Base-by-base conservation (phyloP, 1,140 invertebrate species). In the Oedothorax gibbosus region DNA sequence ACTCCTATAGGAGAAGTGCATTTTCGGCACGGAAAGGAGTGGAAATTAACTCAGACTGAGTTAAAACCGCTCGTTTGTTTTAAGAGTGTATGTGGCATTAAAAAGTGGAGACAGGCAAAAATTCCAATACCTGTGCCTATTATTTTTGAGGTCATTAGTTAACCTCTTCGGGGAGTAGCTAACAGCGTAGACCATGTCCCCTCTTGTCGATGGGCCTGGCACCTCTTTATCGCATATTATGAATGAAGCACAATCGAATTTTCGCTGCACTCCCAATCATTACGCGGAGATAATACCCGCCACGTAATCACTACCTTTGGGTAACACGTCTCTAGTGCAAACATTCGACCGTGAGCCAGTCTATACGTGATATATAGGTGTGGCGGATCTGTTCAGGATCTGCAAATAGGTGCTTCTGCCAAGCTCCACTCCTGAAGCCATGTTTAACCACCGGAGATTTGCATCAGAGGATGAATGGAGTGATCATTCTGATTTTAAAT, bases 251-350 rank as follows among this genome's bases (percentile, higher is more conserved):
- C 18, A 75, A 77, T 66, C 57, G 50, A 68, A 79, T 51, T 51
- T 79, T 66, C 77, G 62, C 49, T 79, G 54, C 77, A 79, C 77
- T 79, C 77, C 77, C 77, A 62, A 53, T 62, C 65, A 79, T 79
- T 79, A 79, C 15, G 4, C 64, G 7, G 51, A 79, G 77, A 79
- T 79, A 79, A 79, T 79, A 79, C 68, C 68, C 77, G 9, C 11
- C 77, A 56, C 64, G 35, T 79, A 79, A 79, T 79, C 66, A 79
- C 77, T 79, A 79, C 77, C 77, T 79, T 49, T 79, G 2, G 35
- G 68, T 79, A 66, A 68, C 77, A 79, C 77, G 20, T 66, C n/a
- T 51, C 75, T 79, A 79, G 77, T 79, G 77, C 77, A 79, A 79
- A 79, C 77, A 79, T 79, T 79, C 77, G 64, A 79, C 77, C 77